These are phyloP conservation scores for Choloepus didactylus DNA, from an alignment of 2,797 vertebrate species.

Conservation along the genomic window DNA sequence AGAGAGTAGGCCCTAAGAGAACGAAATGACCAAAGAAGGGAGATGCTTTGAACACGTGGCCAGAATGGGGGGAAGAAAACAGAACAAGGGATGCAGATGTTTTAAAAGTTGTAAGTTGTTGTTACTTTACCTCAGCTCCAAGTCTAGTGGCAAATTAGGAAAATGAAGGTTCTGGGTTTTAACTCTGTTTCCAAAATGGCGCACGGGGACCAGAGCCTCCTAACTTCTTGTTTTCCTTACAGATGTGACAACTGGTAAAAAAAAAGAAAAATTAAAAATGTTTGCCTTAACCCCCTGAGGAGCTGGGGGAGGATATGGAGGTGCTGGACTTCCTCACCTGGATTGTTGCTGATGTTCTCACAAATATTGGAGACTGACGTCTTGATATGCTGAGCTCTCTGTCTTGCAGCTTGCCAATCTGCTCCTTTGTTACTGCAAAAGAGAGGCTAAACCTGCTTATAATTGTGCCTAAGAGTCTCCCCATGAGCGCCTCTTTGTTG, in stretches of 20 bases:
- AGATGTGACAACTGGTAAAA: background rate
- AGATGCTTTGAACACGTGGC: background rate
- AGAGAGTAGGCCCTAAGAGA: slow-evolving; percentile 30
- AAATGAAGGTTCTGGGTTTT: background rate
- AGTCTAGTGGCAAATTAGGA: background rate
- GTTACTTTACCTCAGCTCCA: background rate
- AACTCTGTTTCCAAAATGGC: background rate
- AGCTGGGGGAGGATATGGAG: too few relatives aligned
- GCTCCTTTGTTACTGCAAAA: too few relatives aligned
- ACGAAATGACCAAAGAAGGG: background rate
- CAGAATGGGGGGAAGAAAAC: background rate
- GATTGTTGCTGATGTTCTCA: too few relatives aligned
- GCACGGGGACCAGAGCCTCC: background rate
- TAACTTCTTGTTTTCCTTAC: background rate
- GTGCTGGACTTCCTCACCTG: too few relatives aligned
- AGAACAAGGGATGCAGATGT: background rate
- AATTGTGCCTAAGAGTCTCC: too few relatives aligned
- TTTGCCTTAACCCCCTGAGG: too few relatives aligned
- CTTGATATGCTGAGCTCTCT: too few relatives aligned
- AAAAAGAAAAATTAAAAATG: background rate
- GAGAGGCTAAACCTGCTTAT: too few relatives aligned
- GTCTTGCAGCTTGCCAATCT: too few relatives aligned
- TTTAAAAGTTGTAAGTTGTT: background rate
- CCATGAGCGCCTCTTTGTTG: too few relatives aligned
- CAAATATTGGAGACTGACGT: too few relatives aligned